Evolutionary conservation across 2,113 vertebrate species (phyloP), one percentile per base, ranked within the genome.

Genomic region (Miniopterus natalensis): DNA sequence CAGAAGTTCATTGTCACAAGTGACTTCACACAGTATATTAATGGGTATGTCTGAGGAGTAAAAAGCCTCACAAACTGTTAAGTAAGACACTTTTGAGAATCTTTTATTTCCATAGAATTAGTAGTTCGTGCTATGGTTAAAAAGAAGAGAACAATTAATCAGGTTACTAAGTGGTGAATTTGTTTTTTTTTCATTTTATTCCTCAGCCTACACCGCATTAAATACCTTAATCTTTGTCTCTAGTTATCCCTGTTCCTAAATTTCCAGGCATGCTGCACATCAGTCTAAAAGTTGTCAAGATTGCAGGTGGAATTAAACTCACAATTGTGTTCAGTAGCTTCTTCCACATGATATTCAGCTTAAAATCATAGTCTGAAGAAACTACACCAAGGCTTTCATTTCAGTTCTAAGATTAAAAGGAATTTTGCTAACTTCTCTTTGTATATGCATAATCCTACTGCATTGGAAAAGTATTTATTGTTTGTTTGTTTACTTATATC

Each of bases 21-120:
- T 86, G 36, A 65, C 31, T 93, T 93, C 49, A 93, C 21, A 45
- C 8, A 47, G n/a, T 80, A 31, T 73, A 65, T 90, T 80, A 90
- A 80, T 80, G 65, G 49, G 68, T 63, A 93, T 55, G 9, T 36
- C 23, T 29, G 65, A 84, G 57, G 71, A 42, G 73, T 90, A 42
- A 86, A 89, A 93, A 68, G 9, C 71, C 47, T 90, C 57, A 23
- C 14, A 90, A 49, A 90, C 57, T 66, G 11, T 53, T 66, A 47
- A 70, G n/a, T 86, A 57, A 80, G 57, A 57, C 13, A 29, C 47
- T 65, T 31, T 63, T 73, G 57, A 85, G 25, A 80, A 51, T 42
- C 13, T 74, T 79, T 85, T 57, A 51, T 90, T 47, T 85, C 47
- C 31, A 51, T 59, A 74, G 65, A 85, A 80, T 57, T n/a, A 79